Conservation (phyloP, 2,888 invertebrate genomes). For the Colletes collaris region DNA sequence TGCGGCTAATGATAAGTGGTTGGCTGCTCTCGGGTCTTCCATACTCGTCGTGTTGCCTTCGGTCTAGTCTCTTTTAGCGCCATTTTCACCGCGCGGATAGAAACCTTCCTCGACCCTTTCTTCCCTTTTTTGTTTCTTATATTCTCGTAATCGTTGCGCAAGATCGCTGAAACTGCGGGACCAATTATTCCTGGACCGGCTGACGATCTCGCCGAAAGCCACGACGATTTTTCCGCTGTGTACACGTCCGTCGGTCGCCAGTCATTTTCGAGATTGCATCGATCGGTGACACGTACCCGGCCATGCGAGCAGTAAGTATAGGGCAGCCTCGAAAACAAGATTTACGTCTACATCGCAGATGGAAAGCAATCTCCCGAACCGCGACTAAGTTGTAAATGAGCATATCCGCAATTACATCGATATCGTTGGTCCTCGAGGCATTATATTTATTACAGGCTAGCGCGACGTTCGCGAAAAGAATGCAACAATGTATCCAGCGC, state of each 20-base stretch:
- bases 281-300: constrained; percentile 19
- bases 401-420: constrained; percentile 39
- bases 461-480: neutral
- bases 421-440: neutral
- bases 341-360: constrained; percentile 11
- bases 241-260: neutral
- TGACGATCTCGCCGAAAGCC: constrained; percentile 4
- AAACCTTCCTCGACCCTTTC: constrained; percentile 7
- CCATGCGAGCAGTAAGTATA: constrained; percentile 9
- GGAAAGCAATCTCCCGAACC: constrained; percentile 18
- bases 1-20: constrained; percentile 82
- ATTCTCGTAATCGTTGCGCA: constrained; percentile 62
- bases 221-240: constrained; percentile 10
- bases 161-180: constrained; percentile 62
- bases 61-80: constrained; percentile 53
- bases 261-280: constrained; percentile 15
- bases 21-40: constrained; percentile 66
- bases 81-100: constrained; percentile 63
- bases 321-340: constrained; percentile 15
- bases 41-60: constrained; percentile 64
- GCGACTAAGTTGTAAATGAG: constrained; percentile 24
- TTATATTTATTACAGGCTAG: neutral
- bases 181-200: constrained; percentile 53
- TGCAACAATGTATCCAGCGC: neutral
- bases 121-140: constrained; percentile 18